Evolutionary conservation across 2,113 vertebrate genomes (phyloP).

Genomic region (Xyrauchen texanus): DNA sequence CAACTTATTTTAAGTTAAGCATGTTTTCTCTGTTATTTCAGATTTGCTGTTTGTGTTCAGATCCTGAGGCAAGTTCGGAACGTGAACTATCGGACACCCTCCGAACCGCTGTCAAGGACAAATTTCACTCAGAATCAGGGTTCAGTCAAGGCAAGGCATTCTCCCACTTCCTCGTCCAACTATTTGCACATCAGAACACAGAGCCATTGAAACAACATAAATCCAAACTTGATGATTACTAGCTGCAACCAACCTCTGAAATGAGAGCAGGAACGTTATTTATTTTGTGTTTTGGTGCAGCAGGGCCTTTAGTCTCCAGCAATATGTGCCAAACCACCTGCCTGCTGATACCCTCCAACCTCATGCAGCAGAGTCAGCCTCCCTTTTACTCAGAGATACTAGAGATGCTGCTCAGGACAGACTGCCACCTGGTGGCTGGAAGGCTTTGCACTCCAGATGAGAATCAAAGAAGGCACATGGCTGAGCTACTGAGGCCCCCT

Average conservation of each 20-base stretch:
- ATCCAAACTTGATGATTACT: constrained; percentile 30
- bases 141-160: constrained; percentile 33
- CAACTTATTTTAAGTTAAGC: neutral
- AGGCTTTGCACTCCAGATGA: constrained; percentile 61
- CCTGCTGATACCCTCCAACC: constrained; percentile 65
- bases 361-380: constrained; percentile 48
- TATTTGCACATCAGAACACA: neutral
- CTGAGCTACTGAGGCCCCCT: constrained; percentile 46
- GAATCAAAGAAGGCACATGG: constrained; percentile 56
- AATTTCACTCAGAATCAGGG: neutral
- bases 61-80: constrained; percentile 48
- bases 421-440: constrained; percentile 70
- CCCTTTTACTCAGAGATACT: constrained; percentile 63
- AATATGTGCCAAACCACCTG: constrained; percentile 72
- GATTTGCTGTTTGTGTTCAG: constrained; percentile 53
- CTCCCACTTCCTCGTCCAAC: neutral
- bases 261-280: constrained; percentile 18
- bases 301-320: constrained; percentile 47
- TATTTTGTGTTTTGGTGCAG: constrained; percentile 56
- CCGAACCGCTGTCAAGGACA: neutral
- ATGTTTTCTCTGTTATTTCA: constrained; percentile 21
- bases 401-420: constrained; percentile 59
- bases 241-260: constrained; percentile 50
- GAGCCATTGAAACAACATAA: constrained; percentile 8
- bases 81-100: constrained; percentile 37